Percentiles rank a stretch among this genome's conserved stretches.
These are phyloP conservation scores for Aurelia aurita complex sp. Pacific DNA, from an alignment of 30 jellyfish, hydroid and myxozoan species.

Conservation along the genomic window DNA sequence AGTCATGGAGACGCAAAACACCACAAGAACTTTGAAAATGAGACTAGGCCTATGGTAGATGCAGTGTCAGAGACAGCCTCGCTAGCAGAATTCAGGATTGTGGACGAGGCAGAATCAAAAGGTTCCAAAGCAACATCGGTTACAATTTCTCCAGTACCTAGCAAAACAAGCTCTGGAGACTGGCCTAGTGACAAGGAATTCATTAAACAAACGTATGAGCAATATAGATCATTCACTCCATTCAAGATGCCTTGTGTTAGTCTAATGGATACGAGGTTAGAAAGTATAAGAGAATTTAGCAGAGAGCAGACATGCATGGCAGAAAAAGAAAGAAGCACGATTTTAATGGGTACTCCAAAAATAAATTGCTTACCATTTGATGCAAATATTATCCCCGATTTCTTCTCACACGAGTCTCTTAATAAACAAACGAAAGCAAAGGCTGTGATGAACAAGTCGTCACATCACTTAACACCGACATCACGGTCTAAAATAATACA, in stretches of 20 bases:
- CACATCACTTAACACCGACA: slow-evolving; percentile 2
- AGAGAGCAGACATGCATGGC: slow-evolving; percentile 46
- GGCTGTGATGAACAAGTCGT: neutral
- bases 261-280: slow-evolving; percentile 26
- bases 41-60: neutral
- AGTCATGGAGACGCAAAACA: neutral
- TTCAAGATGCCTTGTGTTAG: slow-evolving; percentile 51
- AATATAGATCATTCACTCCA: slow-evolving; percentile 69
- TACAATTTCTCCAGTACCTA: slow-evolving; percentile 40
- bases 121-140: neutral
- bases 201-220: slow-evolving; percentile 68
- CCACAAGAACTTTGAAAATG: neutral
- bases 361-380: neutral
- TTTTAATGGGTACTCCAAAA: neutral
- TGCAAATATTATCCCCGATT: slow-evolving; percentile 2
- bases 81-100: neutral
- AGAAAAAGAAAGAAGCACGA: slow-evolving; percentile 16
- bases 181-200: slow-evolving; percentile 71
- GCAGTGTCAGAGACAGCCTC: neutral
- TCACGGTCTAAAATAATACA: slow-evolving; percentile 19
- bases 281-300: slow-evolving; percentile 50
- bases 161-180: slow-evolving; percentile 54
- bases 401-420: neutral
- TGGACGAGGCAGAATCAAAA: neutral
- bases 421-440: neutral